Base-by-base conservation (phyloP, 2,888 invertebrate genomes). In the Caenorhabditis drosophilae region DNA sequence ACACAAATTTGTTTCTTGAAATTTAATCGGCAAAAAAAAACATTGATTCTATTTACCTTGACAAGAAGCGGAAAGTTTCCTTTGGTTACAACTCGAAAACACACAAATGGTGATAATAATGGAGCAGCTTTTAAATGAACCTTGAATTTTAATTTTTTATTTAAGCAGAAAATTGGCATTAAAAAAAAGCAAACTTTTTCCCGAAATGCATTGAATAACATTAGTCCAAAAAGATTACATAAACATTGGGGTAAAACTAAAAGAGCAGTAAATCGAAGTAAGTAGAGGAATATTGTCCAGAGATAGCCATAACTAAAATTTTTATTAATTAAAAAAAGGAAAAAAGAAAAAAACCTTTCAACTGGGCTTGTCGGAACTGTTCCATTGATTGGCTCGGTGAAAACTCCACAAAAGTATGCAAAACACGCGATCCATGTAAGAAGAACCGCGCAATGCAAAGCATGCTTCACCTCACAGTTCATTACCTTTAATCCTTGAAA, bases 61-160 rank as follows among this genome's bases (percentile, higher is more conserved):
- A 96, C 94, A 70, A 96, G 86, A 77, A 92, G 90, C 4, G 94
- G 91, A 84, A 91, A 96, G 85, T 94, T 93, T 35, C 96, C 95
- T 60, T 94, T 88, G 0, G 95, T 96, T 7, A 96, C 95, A 25
- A 94, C 90, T 73, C 95, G 89, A 76, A 96, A 91, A 84, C 93
- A 95, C 60, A 96, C 90, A 84, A 94, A 94, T 3, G 95, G 95
- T 47, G 93, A 93, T 70, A 94, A 85, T 34, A 94, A 86, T 2
- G 94, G 94, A 7, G 93, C 92, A 18, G 93, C 92, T 85, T 92
- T 92, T 38, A 78, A 60, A 35, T 47, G 67, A 1, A 76, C 73
- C 76, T 76, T 44, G 2, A 67, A 49, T 18, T 15, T 34, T 15
- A 31, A 20, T 48, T 18, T 12, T 27, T 48, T 48, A 15, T 7